Conservation (phyloP, 1,140 invertebrate species). For the Pomacea maculata region DNA sequence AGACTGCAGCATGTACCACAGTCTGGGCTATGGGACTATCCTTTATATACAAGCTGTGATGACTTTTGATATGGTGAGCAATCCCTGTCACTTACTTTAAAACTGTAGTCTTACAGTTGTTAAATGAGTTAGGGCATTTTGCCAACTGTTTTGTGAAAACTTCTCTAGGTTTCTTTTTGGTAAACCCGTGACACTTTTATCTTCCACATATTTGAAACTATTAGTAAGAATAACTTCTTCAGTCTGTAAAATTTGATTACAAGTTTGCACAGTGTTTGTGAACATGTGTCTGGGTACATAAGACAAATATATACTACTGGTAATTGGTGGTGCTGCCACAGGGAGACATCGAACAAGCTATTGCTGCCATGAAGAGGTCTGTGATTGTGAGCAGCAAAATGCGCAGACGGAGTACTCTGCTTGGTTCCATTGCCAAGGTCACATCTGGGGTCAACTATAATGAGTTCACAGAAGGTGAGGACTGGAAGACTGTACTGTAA, state of each 20-base stretch:
- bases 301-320: too few species aligned
- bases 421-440: constrained; percentile 48
- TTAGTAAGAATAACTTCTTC: too few species aligned
- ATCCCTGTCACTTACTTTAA: neutral
- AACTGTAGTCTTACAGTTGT: constrained; percentile 2
- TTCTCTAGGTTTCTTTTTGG: too few species aligned
- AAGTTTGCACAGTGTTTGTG: too few species aligned
- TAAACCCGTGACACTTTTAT: too few species aligned
- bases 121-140: neutral
- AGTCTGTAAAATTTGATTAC: too few species aligned
- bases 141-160: too few species aligned
- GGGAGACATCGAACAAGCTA: constrained; percentile 61
- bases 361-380: constrained; percentile 58
- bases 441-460: constrained; percentile 64
- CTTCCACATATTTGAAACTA: too few species aligned
- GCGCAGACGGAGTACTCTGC: constrained; percentile 54
- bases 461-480: constrained; percentile 76
- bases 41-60: constrained; percentile 91
- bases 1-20: constrained; percentile 88
- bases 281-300: too few species aligned
- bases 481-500: neutral
- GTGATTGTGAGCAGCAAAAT: constrained; percentile 54
- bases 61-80: constrained; percentile 85
- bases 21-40: constrained; percentile 88
- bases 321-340: constrained; percentile 18